Percentiles rank a stretch among this genome's conserved stretches.
Evolutionary conservation across 1,140 invertebrate genomes (phyloP).

Genomic region (Wasmannia auropunctata): DNA sequence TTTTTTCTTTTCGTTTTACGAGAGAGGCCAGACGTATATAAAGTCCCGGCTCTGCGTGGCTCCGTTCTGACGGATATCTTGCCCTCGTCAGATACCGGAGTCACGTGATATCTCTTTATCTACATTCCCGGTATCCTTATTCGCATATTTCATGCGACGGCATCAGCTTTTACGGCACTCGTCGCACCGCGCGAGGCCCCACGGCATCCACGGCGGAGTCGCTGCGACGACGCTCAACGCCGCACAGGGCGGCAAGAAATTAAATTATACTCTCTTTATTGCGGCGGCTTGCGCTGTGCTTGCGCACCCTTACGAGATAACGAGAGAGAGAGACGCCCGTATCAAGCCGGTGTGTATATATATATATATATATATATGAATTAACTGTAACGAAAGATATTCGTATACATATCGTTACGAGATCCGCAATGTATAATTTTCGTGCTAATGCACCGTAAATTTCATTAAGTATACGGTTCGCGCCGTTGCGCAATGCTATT

Average conservation of each 20-base stretch:
- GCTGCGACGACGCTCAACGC: constrained; percentile 16
- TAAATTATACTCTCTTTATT: constrained; percentile 58
- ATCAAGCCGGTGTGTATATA: constrained; percentile 14
- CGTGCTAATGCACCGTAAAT: constrained; percentile 4
- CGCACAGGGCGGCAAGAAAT: constrained; percentile 30
- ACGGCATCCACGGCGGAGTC: neutral
- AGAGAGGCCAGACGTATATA: neutral
- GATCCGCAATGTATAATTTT: constrained; percentile 11
- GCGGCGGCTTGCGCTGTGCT: neutral
- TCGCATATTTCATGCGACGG: constrained; percentile 56
- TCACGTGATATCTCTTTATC: constrained; percentile 59
- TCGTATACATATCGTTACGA: constrained; percentile 12
- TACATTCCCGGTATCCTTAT: constrained; percentile 63
- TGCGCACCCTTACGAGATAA: constrained; percentile 29
- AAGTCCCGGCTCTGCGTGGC: neutral
- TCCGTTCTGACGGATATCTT: constrained; percentile 34
- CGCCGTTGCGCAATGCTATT: neutral
- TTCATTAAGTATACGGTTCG: neutral
- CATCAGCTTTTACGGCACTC: constrained; percentile 57
- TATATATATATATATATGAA: too few species aligned
- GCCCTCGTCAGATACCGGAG: constrained; percentile 37
- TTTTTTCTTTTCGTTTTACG: neutral
- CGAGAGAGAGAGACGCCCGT: constrained; percentile 32
- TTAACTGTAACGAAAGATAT: neutral
- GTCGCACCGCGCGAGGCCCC: neutral